Evolutionary conservation across 2,888 invertebrate genomes (phyloP), one percentile per base, ranked within the genome.

Genomic region (Microplitis deprimator): DNA sequence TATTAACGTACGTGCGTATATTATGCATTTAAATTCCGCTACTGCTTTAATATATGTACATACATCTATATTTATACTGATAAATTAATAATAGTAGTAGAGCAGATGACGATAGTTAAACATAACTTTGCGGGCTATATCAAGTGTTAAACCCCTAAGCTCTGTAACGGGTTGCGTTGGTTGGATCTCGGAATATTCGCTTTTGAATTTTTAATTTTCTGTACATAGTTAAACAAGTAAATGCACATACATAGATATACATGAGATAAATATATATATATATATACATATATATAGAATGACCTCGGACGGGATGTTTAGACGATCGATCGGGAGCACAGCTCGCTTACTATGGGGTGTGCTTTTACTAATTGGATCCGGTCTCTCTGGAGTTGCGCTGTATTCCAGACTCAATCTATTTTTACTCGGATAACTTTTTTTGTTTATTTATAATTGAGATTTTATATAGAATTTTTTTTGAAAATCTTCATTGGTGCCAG

Each of bases 301-400:
- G 73, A 75, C 73, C 70, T 72, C 69, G 62, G 75, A 78, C 38
- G 81, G 79, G 79, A 80, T 81, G 80, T 84, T 79, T 82, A 78
- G 79, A 79, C 78, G 85, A 85, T 85, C 85, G 85, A 85, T 85
- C 83, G 79, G 76, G 75, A 79, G 81, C 81, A 78, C 79, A 78
- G 77, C 62, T 39, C 64, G 74, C 74, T 77, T 29, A 79, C 77
- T 62, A 75, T 73, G 61, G 69, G 67, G 64, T 41, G 83, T 85
- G 85, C 84, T 84, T 86, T 86, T 86, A 83, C 85, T 87, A 87
- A 87, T 87, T 87, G 86, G 84, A 83, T 83, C 84, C 83, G 82
- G 68, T 83, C 84, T 86, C 50, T 50, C 50, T 50, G 50, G 50
- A 50, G 50, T 50, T 60, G 17, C 62, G 40, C 60, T 40, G 39